phyloP scores from a whole-genome alignment of 2,888 invertebrate genomes.

The Notocelia uddmanniana region DNA sequence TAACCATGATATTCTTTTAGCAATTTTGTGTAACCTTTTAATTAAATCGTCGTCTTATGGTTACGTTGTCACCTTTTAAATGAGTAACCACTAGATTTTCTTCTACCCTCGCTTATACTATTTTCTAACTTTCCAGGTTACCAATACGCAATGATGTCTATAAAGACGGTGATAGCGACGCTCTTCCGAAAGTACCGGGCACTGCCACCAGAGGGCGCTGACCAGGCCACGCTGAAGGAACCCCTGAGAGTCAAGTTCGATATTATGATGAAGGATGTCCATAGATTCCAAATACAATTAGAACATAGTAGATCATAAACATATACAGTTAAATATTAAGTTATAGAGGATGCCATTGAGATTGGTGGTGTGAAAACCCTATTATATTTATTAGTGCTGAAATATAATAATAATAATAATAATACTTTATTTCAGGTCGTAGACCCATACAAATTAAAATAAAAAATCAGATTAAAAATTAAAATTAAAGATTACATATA shows the following conservation, averaged over 20 bases:
- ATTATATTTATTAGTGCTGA: too few relatives aligned
- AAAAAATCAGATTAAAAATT: too few relatives aligned
- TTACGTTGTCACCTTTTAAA: not conserved
- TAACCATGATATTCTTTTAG: too few relatives aligned
- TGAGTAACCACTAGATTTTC: not conserved
- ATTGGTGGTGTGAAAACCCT: not conserved
- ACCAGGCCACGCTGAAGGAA: slow-evolving; percentile 24
- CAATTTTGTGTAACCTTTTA: too few relatives aligned
- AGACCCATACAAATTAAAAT: too few relatives aligned
- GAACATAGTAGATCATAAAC: slow-evolving; percentile 50
- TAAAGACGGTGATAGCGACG: slow-evolving; percentile 63
- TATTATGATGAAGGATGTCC: slow-evolving; percentile 63
- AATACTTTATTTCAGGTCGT: too few relatives aligned
- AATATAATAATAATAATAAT: too few relatives aligned
- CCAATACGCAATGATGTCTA: slow-evolving; percentile 66
- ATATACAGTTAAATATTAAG: not conserved
- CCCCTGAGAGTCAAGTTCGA: slow-evolving; percentile 60
- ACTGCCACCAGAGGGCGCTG: slow-evolving; percentile 38
- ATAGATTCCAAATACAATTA: slow-evolving; percentile 59
- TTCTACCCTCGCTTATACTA: not conserved
- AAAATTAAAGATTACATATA: too few relatives aligned
- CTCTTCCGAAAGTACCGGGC: slow-evolving; percentile 59
- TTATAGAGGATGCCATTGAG: not conserved
- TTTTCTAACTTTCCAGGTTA: slow-evolving; percentile 53
- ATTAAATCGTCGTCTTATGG: too few relatives aligned